phyloP scores from a whole-genome alignment of 2,797 vertebrate genomes.

The Aselliscus stoliczkanus region DNA sequence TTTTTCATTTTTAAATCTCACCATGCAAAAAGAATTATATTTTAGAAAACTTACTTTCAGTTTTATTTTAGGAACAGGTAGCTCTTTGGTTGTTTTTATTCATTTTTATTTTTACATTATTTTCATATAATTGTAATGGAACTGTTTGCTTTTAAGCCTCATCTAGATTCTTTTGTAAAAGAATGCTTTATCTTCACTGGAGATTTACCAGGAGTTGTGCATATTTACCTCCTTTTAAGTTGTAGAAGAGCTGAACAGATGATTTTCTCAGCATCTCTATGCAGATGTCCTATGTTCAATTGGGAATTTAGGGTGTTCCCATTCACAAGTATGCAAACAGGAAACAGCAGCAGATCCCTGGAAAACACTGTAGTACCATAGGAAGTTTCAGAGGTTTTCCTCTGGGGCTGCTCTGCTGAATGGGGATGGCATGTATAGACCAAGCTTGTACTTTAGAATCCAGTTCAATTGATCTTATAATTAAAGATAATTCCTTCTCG shows the following conservation, averaged over 20 bases:
- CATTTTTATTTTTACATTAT: background rate
- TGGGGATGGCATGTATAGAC: background rate
- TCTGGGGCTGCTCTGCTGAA: background rate
- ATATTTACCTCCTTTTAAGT: background rate
- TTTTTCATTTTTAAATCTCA: slow-evolving; percentile 18
- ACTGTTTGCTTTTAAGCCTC: background rate
- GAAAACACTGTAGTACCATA: background rate
- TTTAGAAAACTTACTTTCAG: background rate
- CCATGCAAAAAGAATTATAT: background rate
- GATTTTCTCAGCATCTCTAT: background rate
- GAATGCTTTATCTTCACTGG: background rate
- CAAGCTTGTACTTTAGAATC: background rate
- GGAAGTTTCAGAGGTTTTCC: background rate
- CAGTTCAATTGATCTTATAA: background rate
- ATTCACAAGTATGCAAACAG: background rate
- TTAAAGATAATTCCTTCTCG: background rate
- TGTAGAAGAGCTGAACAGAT: background rate
- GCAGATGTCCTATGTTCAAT: background rate
- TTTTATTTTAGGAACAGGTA: background rate
- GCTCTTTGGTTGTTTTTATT: background rate
- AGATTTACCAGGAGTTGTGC: background rate
- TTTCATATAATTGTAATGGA: background rate
- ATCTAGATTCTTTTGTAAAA: background rate
- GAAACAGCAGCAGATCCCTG: background rate
- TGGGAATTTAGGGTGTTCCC: background rate